These are phyloP conservation scores for Siniperca undulata DNA, from an alignment of 2,797 vertebrate genomes.

Conservation along the genomic window DNA sequence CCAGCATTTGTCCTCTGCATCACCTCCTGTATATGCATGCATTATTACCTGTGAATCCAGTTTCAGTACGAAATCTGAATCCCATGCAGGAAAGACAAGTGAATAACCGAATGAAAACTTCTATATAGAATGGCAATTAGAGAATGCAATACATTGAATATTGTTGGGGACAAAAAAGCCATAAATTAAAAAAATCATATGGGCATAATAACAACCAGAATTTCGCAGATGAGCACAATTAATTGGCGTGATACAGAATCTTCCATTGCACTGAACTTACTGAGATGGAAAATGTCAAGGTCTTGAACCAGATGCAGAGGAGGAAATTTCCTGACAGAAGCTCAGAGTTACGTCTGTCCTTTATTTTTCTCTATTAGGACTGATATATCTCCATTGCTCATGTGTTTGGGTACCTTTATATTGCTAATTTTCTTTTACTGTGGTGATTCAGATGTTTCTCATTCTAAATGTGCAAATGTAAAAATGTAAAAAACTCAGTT, in stretches of 20 bases:
- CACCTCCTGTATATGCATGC: not conserved
- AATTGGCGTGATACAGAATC: not conserved
- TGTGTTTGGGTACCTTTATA: not conserved
- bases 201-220: not conserved
- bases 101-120: not conserved
- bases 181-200: not conserved
- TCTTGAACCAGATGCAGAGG: not conserved
- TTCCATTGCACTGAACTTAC: not conserved
- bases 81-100: not conserved
- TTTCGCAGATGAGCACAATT: not conserved
- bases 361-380: not conserved
- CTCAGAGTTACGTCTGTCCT: not conserved
- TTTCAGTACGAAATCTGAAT: not conserved
- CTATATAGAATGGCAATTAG: not conserved
- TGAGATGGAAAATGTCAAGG: not conserved
- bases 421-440: not conserved
- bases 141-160: not conserved
- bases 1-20: no score
- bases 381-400: not conserved
- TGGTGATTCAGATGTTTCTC: not conserved
- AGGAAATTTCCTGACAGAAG: not conserved
- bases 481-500: not conserved
- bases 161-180: not conserved
- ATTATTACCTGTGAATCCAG: not conserved
- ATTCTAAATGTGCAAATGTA: not conserved